Percentiles rank a stretch among this genome's conserved stretches.
phyloP scores from a whole-genome alignment of 2,888 invertebrate species.

The Ectropis crepuscularia region DNA sequence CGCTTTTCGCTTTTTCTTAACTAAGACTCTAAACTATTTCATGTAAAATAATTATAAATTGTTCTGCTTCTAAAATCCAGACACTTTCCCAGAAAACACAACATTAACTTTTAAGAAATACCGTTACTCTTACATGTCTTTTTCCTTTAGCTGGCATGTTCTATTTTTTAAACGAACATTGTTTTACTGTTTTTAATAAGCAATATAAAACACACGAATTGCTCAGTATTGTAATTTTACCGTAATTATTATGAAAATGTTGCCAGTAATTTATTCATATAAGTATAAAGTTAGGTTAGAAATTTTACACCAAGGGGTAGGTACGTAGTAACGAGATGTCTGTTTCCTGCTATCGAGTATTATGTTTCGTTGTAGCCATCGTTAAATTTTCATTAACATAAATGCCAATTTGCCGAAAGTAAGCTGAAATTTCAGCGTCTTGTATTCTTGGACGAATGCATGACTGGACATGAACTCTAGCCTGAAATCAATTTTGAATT shows the following conservation, averaged over 20 bases:
- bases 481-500: too few relatives aligned
- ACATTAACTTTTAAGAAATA: too few relatives aligned
- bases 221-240: not conserved
- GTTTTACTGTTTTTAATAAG: too few relatives aligned
- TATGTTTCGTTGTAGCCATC: conserved; percentile 45
- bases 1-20: too few relatives aligned
- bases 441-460: not conserved
- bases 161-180: too few relatives aligned
- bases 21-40: too few relatives aligned
- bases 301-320: conserved; percentile 3
- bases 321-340: not conserved
- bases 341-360: conserved; percentile 15
- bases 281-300: not conserved
- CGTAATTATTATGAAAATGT: not conserved
- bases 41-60: too few relatives aligned
- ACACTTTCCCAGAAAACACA: too few relatives aligned
- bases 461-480: not conserved
- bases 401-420: conserved; percentile 61
- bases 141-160: too few relatives aligned
- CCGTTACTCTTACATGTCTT: too few relatives aligned
- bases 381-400: conserved; percentile 52
- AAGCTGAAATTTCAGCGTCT: conserved; percentile 51
- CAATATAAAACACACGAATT: too few relatives aligned
- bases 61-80: too few relatives aligned
- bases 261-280: not conserved